Base-by-base conservation (phyloP, 2,888 invertebrate genomes). In the Anorthoa munda region DNA sequence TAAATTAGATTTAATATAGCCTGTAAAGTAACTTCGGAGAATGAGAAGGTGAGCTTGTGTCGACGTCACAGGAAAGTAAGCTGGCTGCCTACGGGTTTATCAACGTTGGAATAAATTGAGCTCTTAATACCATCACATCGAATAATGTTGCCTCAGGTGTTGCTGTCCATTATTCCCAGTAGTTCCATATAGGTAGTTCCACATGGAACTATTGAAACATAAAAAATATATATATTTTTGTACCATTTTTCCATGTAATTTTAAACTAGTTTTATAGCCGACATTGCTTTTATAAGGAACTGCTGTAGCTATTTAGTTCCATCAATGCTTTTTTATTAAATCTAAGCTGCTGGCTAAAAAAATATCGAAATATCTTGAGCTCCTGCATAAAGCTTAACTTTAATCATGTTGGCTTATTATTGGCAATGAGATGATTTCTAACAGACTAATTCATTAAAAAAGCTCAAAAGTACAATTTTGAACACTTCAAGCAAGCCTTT, bases 1-100 rank as follows among this genome's bases (percentile, higher is more conserved):
- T 81, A 81, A 84, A 81, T 82, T 46, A 48, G 48, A 73, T 77
- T 66, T 73, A 66, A 71, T 66, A 58, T 31, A 68, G 21, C 51
- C 51, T 64, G 31, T 71, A 63, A 73, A 68, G 79, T 68, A 72
- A 61, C 59, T 72, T 75, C n/a, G 67, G 75, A 67, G 53, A 59
- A 66, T 58, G 58, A 70, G 48, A 68, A 76, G 65, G 59, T 66
- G 65, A 68, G 68, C 66, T 71, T 65, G 45, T 67, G 67, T 68
- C 45, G 61, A 83, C 80, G 31, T 70, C 66, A 61, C 71, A 13
- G 67, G 58, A 69, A 69, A 63, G 26, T 51, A 48, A 66, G 66
- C 60, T 63, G 63, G 39, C 66, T 73, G 66, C 59, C 68, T 26
- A 72, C 59, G 64, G 64, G 31, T 39, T 63, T 53, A 23, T 53